A percentile compares a stretch with the other conserved stretches of the same genome.
Evolutionary conservation across 1,140 invertebrate species (phyloP).

Genomic region (Eulimnadia texana): DNA sequence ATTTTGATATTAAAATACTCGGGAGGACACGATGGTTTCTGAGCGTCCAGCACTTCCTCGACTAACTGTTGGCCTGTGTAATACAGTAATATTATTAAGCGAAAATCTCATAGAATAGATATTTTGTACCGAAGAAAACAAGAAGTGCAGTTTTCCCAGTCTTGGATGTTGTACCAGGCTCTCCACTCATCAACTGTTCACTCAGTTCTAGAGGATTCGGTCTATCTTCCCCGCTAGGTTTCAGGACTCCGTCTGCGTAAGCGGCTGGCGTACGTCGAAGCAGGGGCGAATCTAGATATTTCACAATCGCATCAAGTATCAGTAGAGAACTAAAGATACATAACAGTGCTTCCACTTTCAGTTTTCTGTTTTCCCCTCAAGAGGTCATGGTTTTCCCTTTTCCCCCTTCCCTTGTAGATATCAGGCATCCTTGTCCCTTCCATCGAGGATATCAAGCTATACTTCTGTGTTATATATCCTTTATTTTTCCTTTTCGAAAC

Average conservation of each 20-base stretch:
- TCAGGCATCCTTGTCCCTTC: no score
- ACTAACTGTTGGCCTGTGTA: constrained; percentile 42
- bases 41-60: constrained; percentile 46
- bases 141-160: constrained; percentile 46
- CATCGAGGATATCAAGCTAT: no score
- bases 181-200: constrained; percentile 35
- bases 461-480: no score
- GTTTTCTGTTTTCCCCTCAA: no score
- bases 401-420: no score
- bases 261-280: constrained; percentile 40
- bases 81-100: no score
- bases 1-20: constrained; percentile 42
- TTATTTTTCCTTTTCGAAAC: no score
- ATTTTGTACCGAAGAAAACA: constrained; percentile 40
- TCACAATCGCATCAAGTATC: background rate
- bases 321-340: background rate
- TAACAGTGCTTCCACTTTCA: no score
- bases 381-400: no score
- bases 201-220: constrained; percentile 42
- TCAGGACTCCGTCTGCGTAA: constrained; percentile 47
- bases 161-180: constrained; percentile 32
- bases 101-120: constrained; percentile 31
- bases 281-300: constrained; percentile 35
- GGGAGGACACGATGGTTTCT: constrained; percentile 38
- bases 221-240: constrained; percentile 31